phyloP scores from a whole-genome alignment of 1,140 invertebrate species.

The Leucophenga varia region DNA sequence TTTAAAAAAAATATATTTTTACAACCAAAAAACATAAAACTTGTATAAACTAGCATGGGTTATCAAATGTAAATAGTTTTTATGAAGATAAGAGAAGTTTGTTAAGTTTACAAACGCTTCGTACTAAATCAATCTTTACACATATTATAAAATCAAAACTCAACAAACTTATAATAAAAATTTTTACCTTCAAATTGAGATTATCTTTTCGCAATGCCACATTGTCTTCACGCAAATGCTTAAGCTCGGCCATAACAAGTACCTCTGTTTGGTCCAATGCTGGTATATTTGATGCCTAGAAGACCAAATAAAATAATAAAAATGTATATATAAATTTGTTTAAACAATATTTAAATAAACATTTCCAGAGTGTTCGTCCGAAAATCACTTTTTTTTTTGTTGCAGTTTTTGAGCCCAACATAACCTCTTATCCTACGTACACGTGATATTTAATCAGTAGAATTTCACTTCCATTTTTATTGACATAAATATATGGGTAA shows the following conservation, averaged over 20 bases:
- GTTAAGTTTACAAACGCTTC: no score
- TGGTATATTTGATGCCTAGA: constrained; percentile 25
- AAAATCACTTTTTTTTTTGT: constrained; percentile 18
- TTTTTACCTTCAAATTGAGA: constrained; percentile 72
- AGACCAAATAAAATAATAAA: neutral
- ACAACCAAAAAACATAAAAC: no score
- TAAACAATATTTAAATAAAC: neutral
- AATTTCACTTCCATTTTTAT: neutral
- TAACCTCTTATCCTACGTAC: neutral
- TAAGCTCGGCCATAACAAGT: constrained; percentile 69
- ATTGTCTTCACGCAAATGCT: constrained; percentile 73
- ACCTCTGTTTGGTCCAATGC: constrained; percentile 19
- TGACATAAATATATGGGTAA: neutral
- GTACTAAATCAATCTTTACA: neutral
- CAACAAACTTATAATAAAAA: no score
- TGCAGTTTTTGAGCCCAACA: neutral
- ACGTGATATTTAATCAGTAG: neutral
- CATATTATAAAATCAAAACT: neutral
- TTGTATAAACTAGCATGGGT: neutral
- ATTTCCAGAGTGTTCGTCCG: neutral
- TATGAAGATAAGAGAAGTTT: no score
- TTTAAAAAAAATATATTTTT: no score
- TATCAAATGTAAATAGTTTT: no score
- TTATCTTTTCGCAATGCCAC: constrained; percentile 78
- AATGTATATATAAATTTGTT: neutral